Conservation (phyloP, 37 sponge, comb jelly and placozoan species). For the Halisarca cf. caerulea region DNA sequence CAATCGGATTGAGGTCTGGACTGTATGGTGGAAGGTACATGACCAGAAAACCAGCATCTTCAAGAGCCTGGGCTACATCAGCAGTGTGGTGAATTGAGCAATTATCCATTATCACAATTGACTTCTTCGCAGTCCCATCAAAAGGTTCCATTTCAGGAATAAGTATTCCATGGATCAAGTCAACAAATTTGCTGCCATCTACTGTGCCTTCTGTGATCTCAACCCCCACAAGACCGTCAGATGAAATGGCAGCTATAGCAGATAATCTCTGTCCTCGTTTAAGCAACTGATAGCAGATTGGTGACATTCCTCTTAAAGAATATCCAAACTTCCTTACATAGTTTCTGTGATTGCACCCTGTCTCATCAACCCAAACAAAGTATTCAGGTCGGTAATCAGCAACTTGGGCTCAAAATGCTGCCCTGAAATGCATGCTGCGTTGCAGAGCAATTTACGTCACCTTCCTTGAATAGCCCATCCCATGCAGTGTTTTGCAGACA, state of each 20-base stretch:
- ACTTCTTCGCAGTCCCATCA: background rate
- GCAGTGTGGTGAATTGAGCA: background rate
- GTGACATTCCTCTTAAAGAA: background rate
- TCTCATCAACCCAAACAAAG: slow-evolving; percentile 10
- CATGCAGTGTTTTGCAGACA: slow-evolving; percentile 16
- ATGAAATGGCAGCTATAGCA: background rate
- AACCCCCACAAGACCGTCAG: background rate
- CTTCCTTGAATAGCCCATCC: slow-evolving; percentile 28
- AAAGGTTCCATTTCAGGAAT: background rate
- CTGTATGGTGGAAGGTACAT: background rate
- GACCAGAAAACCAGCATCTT: background rate
- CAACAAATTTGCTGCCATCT: background rate
- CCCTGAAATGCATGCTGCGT: background rate
- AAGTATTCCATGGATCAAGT: background rate
- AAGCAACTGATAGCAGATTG: background rate
- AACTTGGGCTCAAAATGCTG: slow-evolving; percentile 40
- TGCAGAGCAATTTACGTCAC: slow-evolving; percentile 11
- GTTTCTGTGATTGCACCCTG: background rate
- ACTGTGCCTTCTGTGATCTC: background rate
- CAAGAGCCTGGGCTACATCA: background rate
- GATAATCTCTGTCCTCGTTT: background rate
- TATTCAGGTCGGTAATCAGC: background rate
- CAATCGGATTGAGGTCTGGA: slow-evolving; percentile 11
- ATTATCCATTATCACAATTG: background rate
- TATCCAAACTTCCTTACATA: background rate